phyloP scores from a whole-genome alignment of 1,140 invertebrate species.

The Micrasema minimum region DNA sequence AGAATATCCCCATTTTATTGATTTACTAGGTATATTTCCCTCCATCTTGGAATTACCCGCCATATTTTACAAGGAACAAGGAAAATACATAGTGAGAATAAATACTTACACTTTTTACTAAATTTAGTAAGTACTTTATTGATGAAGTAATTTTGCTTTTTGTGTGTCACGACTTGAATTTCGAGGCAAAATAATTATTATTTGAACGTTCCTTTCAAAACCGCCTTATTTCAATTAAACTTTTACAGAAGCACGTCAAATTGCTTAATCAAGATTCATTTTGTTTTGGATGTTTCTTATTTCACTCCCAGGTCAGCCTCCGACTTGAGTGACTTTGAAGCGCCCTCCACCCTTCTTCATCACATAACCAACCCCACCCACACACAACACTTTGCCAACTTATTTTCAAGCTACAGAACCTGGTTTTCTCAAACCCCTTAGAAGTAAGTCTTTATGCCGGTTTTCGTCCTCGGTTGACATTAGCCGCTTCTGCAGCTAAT shows the following conservation, averaged over 20 bases:
- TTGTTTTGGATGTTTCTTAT: constrained; percentile 14
- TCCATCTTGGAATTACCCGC: not conserved
- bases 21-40: constrained; percentile 2
- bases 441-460: constrained; percentile 9
- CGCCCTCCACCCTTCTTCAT: constrained; percentile 1
- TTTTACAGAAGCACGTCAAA: constrained; percentile 5
- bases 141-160: too few relatives aligned
- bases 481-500: constrained; percentile 29
- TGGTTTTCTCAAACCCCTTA: constrained; percentile 10
- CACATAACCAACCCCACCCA: constrained; percentile 1
- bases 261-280: constrained; percentile 6
- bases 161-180: too few relatives aligned
- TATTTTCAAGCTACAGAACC: constrained; percentile 15
- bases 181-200: too few relatives aligned
- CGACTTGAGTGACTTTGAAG: constrained; percentile 23
- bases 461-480: constrained; percentile 24
- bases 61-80: too few relatives aligned
- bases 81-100: too few relatives aligned
- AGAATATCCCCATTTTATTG: constrained; percentile 18
- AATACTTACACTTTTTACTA: too few relatives aligned
- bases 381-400: constrained; percentile 9
- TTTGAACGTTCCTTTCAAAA: too few relatives aligned
- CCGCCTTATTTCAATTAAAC: not conserved
- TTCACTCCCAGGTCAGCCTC: constrained; percentile 5
- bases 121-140: too few relatives aligned